Base-by-base conservation (phyloP, 2,113 vertebrate species). In the Epinephelus cyanopodus region DNA sequence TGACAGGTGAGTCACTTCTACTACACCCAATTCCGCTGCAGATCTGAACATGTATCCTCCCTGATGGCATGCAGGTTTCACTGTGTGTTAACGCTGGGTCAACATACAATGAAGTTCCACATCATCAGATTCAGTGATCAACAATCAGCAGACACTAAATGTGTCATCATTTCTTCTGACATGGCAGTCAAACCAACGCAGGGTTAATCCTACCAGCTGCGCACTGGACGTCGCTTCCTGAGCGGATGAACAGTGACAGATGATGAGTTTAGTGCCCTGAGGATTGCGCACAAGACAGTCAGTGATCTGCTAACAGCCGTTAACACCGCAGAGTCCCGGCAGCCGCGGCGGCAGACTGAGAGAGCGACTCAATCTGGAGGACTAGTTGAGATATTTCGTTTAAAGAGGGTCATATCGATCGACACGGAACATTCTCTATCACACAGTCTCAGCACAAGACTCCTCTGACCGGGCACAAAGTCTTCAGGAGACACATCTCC, bases 241-340 rank as follows among this genome's bases (percentile, higher is more conserved):
- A 87, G 91, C 87, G 87, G 92, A 92, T 92, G 84, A 92, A 77
- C 81, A 63, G 89, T 92, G 94, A 92, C 91, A 90, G 89, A 91
- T 90, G 91, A 92, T 90, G 79, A 90, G 87, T 91, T 93, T 68
- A 91, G 92, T 83, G 90, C 86, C 90, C 82, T 52, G 83, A 89
- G 92, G 85, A 91, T 89, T 92, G 86, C 85, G 87, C 90, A 86
- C 92, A 82, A 90, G 89, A 82, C 88, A 90, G 88, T 81, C 87
- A 71, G 77, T 84, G 91, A 92, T 92, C 89, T 81, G 78, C 87
- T 65, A 88, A 90, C 90, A 75, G 79, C 65, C 90, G 84, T 85
- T 78, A 86, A 81, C 90, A 77, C 17, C 57, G 77, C 90, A 66
- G 86, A 73, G 76, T 79, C 75, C 69, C 56, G 60, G 33, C 68